phyloP scores from a whole-genome alignment of 1,140 invertebrate genomes.

The Asbolus verrucosus region DNA sequence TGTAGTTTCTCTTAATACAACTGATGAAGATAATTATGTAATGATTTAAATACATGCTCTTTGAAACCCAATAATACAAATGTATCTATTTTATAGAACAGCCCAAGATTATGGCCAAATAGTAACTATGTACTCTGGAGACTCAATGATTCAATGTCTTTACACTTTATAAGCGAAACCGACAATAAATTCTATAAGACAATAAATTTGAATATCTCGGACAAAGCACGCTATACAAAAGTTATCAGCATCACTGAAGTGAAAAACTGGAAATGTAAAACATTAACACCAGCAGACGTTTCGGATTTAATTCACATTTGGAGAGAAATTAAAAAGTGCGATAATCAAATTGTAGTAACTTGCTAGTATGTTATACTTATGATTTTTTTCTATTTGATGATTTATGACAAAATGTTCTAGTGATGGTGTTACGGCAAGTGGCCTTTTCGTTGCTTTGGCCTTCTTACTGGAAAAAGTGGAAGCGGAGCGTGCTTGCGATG shows the following conservation, averaged over 20 bases:
- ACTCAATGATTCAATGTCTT: too few relatives aligned
- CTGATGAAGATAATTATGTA: conserved; percentile 52
- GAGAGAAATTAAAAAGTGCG: not conserved
- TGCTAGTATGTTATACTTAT: conserved; percentile 31
- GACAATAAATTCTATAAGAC: not conserved
- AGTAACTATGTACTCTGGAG: too few relatives aligned
- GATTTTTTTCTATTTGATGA: not conserved
- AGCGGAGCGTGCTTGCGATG: conserved; percentile 63
- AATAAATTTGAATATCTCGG: not conserved
- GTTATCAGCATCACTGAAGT: not conserved
- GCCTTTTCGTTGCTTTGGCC: conserved; percentile 60
- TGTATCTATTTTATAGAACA: not conserved
- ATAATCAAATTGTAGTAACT: conserved; percentile 7
- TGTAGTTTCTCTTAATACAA: conserved; percentile 68
- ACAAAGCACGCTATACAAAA: too few relatives aligned
- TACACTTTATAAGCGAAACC: too few relatives aligned
- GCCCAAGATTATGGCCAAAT: not conserved
- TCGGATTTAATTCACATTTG: not conserved
- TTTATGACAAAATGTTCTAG: conserved; percentile 55
- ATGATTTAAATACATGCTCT: not conserved
- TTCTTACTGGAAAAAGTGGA: conserved; percentile 64
- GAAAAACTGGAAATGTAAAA: conserved; percentile 1
- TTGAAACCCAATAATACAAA: not conserved
- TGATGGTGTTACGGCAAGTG: conserved; percentile 62
- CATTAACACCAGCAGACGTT: not conserved